Conservation (phyloP, 2,888 invertebrate species). For the Bembecia ichneumoniformis region DNA sequence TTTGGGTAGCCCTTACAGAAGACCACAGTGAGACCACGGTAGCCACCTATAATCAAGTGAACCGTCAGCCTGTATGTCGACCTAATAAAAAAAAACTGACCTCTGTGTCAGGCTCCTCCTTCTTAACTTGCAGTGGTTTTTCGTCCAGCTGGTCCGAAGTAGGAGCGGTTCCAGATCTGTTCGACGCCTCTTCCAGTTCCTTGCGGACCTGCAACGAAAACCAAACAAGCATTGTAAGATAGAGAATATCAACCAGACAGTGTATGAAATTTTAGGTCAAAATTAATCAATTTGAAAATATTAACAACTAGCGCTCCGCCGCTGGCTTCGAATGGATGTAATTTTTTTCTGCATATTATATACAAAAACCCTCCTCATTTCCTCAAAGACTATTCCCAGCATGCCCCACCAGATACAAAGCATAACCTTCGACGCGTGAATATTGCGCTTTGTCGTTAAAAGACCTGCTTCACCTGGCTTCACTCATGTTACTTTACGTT, state of each 20-base stretch:
- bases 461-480: background rate
- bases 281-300: background rate
- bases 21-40: no score
- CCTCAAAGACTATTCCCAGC: background rate
- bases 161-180: conserved; percentile 16
- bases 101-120: conserved; percentile 59
- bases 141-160: conserved; percentile 50
- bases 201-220: conserved; percentile 42
- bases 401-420: background rate
- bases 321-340: no score
- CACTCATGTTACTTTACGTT: background rate
- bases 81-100: conserved; percentile 53
- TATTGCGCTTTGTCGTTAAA: background rate
- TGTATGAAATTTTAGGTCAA: conserved; percentile 7
- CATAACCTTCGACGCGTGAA: background rate
- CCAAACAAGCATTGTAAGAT: conserved; percentile 1
- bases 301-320: background rate
- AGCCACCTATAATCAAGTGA: no score
- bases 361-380: no score
- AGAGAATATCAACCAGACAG: conserved; percentile 1
- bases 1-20: no score
- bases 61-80: no score
- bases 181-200: conserved; percentile 47
- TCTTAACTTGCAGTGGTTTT: conserved; percentile 72
- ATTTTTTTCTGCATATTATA: no score